These are phyloP conservation scores for Drosophila dunni DNA, from an alignment of 1,140 invertebrate species.

Conservation along the genomic window DNA sequence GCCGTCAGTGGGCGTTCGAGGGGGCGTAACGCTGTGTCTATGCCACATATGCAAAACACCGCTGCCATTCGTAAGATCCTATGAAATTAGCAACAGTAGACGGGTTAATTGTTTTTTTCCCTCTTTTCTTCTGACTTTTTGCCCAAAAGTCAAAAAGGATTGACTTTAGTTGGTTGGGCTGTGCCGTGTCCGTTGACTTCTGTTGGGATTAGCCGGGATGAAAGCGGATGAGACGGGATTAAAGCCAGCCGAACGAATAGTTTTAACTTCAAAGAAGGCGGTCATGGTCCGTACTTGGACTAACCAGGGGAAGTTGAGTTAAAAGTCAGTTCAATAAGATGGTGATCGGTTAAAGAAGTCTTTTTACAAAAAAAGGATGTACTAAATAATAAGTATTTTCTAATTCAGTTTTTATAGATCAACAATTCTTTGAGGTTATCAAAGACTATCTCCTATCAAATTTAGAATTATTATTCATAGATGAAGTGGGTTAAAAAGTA, in stretches of 20 bases:
- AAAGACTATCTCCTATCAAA: too few relatives aligned
- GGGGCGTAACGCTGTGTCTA: constrained; percentile 61
- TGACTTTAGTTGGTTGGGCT: constrained; percentile 43
- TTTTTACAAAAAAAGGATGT: too few relatives aligned
- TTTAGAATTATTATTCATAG: too few relatives aligned
- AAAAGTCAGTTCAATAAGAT: constrained; percentile 45
- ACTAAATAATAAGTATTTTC: too few relatives aligned
- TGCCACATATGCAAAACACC: constrained; percentile 49
- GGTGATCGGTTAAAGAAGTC: neutral
- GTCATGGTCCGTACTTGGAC: neutral
- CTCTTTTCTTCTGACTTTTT: constrained; percentile 10
- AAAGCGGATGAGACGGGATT: constrained; percentile 78
- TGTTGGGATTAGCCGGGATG: constrained; percentile 79
- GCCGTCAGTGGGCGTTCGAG: constrained; percentile 54
- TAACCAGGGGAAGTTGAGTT: constrained; percentile 45
- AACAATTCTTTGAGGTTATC: too few relatives aligned
- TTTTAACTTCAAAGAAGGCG: constrained; percentile 11
- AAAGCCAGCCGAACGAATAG: constrained; percentile 22
- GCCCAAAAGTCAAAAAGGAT: constrained; percentile 25
- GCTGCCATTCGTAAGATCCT: constrained; percentile 48
- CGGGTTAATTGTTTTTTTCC: constrained; percentile 69
- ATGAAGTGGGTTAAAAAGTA: too few relatives aligned
- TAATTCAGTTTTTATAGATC: too few relatives aligned
- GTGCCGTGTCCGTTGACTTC: constrained; percentile 65
- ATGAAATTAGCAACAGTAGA: constrained; percentile 83